These are phyloP conservation scores for Chrysogorgia sp. DNA, from an alignment of 92 coral and sea anemone genomes.

Conservation along the genomic window DNA sequence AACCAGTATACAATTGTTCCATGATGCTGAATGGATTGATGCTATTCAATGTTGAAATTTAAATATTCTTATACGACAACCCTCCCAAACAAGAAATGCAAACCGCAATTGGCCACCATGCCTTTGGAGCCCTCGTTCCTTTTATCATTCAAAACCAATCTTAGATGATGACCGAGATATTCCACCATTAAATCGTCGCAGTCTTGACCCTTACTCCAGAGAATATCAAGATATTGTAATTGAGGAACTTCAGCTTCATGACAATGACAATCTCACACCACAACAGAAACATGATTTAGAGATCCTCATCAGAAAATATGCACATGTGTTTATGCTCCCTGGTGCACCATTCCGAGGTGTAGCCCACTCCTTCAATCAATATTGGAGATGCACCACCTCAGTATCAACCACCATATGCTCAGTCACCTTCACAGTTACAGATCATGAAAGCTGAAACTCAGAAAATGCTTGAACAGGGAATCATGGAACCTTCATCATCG, in stretches of 20 bases:
- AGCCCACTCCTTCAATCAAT: background rate
- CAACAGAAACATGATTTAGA: too few species aligned
- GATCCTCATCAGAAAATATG: background rate
- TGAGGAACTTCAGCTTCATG: slow-evolving; percentile 2
- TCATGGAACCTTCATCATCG: background rate
- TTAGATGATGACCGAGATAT: background rate
- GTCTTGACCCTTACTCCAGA: slow-evolving; percentile 40
- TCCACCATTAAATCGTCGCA: background rate
- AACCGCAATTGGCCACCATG: background rate
- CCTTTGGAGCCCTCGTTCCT: background rate
- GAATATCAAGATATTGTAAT: slow-evolving; percentile 28
- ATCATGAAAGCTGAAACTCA: too few species aligned
- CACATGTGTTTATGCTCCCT: background rate
- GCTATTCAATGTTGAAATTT: background rate
- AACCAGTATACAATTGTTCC: too few species aligned
- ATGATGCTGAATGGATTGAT: background rate
- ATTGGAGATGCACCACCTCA: background rate
- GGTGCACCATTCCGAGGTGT: slow-evolving; percentile 1
- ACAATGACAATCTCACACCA: background rate
- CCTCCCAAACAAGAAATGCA: background rate
- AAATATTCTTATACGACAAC: background rate
- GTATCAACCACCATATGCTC: slow-evolving; percentile 2
- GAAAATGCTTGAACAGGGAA: background rate
- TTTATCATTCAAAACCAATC: background rate
- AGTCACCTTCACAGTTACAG: background rate